Evolutionary conservation across 2,113 vertebrate genomes (phyloP), one percentile per base, ranked within the genome.

Genomic region (Glaucomys volans): DNA sequence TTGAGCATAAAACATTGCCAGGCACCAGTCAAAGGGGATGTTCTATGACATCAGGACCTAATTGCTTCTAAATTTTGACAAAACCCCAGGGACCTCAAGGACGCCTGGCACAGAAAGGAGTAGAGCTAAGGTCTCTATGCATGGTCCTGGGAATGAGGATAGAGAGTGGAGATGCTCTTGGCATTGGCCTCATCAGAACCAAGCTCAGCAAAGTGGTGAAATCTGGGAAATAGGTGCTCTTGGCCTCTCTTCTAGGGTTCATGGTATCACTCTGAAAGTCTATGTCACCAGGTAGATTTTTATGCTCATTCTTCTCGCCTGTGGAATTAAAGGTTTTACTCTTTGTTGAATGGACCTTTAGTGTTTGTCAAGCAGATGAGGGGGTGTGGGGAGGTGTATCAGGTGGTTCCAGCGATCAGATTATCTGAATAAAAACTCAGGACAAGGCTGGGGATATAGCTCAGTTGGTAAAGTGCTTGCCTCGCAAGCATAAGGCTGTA

Each of bases 311-410:
- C 32, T 77, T 90, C 90, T 95, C 71, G 44, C 3, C 35, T 26
- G 2, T 72, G 37, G 62, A 17, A 20, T 57, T 26, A 30, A 92
- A 91, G 69, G 20, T 88, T 80, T 77, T 71, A 26, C n/a, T 90
- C 76, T 87, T 92, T 92, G 71, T 85, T 59, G 54, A 71, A 67
- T 32, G 44, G 67, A 57, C 85, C 64, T 84, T 67, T 66, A 84
- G 26, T 87, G 64, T 95, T 90, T 80, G 71, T 35, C 32, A 66
- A 24, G 66, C 20, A 54, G 85, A 47, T 57, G 26, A 64, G 32
- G 18, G 59, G 66, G 71, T n/a, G 2, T 35, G 14, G 11, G 18
- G 64, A 83, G 54, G 16, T 47, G 30, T 59, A 50, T 47, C 59
- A 80, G 2, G 54, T 24, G 62, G 50, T 47, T 67, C 62, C 6